Evolutionary conservation across 2,113 vertebrate species (phyloP), one percentile per base, ranked within the genome.

Genomic region (Chaetops frenatus): DNA sequence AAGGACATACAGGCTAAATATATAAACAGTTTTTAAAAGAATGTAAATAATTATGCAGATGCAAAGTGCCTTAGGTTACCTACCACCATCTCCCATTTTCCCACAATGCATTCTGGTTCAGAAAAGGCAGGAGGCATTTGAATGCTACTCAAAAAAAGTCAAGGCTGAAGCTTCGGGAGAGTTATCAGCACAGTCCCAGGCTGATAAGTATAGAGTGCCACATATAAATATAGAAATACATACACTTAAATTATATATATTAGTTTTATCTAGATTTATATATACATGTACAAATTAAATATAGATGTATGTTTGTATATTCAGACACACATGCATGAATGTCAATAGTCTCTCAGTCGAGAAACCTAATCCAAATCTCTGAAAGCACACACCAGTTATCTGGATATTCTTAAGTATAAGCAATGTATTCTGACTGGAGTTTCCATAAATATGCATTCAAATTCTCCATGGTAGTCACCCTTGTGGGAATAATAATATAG

Each of bases 401-500:
- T 4, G 2, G 44, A 61, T 60, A 54, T 62, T 91, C 47, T 53
- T 38, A 74, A 81, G 54, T 58, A 73, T 40, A 67, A 74, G 53
- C 60, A 79, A 69, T 27, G 22, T 56, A 40, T 83, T 88, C 58
- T 47, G 23, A 88, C 7, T 36, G 10, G 33, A 42, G 19, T 57
- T 89, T 89, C 72, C 69, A 95, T 81, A 84, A 94, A 92, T 91
- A 92, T 6, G 24, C 53, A 81, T 72, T 76, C 51, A 73, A 92
- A 92, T 64, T 81, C 64, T 67, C 76, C 44, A 45, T 2, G 20
- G 60, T 19, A 65, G 73, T 51, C 65, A 67, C 19, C 21, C 48
- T 20, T 66, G 40, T 84, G 31, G 40, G 57, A 89, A 71, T 38
- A 88, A 51, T 35, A 77, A 78, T 45, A 78, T 1, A 79, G 65